Evolutionary conservation across 2,797 vertebrate species (phyloP).

Genomic region (Nyctalus aviator): DNA sequence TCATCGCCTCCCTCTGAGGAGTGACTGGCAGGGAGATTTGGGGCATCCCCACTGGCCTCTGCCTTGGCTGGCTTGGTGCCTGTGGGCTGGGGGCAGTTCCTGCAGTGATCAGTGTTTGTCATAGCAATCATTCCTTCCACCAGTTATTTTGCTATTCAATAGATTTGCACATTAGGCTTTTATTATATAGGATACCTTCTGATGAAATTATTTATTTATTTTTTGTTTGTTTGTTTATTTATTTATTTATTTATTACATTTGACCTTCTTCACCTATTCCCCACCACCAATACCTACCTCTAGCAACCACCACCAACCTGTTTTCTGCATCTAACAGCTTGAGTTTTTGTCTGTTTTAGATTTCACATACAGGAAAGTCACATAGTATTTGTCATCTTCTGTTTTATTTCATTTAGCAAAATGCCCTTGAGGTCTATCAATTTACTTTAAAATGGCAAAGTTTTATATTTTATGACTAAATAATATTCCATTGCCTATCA

Average conservation of each 20-base stretch:
- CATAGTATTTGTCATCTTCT: background rate
- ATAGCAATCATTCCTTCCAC: too few species aligned
- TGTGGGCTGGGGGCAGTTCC: too few species aligned
- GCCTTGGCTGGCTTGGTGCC: too few species aligned
- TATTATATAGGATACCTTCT: background rate
- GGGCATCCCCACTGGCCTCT: too few species aligned
- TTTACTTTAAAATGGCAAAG: background rate
- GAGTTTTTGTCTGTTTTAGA: background rate
- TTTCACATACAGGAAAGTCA: background rate
- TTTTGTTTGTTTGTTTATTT: background rate
- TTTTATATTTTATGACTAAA: background rate
- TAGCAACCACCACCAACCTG: background rate
- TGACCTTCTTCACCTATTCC: background rate
- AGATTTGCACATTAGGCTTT: too few species aligned
- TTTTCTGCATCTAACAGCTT: background rate
- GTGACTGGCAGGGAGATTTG: too few species aligned
- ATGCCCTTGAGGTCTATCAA: background rate
- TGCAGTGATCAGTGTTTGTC: too few species aligned
- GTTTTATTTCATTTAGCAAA: background rate
- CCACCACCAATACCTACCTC: background rate
- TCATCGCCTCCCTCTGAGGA: too few species aligned
- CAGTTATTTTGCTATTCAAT: too few species aligned
- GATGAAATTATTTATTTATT: background rate
- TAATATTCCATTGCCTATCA: background rate
- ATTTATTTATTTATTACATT: background rate